Percentiles rank a stretch among this genome's conserved stretches.
These are phyloP conservation scores for Drosophila yakuba DNA, from an alignment of 1,140 invertebrate genomes.

Conservation along the genomic window DNA sequence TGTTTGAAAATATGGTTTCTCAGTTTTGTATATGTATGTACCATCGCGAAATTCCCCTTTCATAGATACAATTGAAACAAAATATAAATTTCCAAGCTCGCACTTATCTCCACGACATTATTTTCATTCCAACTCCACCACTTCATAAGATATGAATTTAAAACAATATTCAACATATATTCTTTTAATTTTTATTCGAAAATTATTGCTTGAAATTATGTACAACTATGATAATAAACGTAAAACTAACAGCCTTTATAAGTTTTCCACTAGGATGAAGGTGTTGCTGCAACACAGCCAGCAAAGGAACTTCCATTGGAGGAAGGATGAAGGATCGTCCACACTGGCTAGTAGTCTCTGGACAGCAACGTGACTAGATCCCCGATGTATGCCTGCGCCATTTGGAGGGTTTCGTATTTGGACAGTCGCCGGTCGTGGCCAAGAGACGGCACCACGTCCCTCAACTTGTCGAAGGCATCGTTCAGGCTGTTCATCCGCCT, in stretches of 20 bases:
- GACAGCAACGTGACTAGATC: conserved; percentile 88
- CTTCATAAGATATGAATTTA: not conserved
- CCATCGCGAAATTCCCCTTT: no score
- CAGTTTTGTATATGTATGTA: no score
- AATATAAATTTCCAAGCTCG: no score
- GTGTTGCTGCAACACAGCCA: conserved; percentile 55
- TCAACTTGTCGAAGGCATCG: conserved; percentile 91
- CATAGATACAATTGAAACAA: no score
- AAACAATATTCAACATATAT: not conserved
- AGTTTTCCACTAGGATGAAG: conserved; percentile 65
- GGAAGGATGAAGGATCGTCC: not conserved
- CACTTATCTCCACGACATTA: not conserved
- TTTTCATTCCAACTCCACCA: not conserved
- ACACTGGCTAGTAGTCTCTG: conserved; percentile 51
- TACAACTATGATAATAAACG: conserved; percentile 37
- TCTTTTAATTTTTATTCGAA: conserved; percentile 13
- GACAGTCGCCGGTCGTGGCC: conserved; percentile 92
- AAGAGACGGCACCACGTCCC: conserved; percentile 90
- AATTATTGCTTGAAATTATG: conserved; percentile 4
- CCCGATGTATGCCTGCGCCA: conserved; percentile 94
- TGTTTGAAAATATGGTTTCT: no score
- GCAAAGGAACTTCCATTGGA: not conserved
- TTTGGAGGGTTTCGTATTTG: conserved; percentile 95
- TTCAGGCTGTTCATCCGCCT: conserved; percentile 93
- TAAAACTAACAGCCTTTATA: conserved; percentile 74